These are phyloP conservation scores for Bostrychus sinensis DNA, from an alignment of 2,113 vertebrate species.

Conservation along the genomic window DNA sequence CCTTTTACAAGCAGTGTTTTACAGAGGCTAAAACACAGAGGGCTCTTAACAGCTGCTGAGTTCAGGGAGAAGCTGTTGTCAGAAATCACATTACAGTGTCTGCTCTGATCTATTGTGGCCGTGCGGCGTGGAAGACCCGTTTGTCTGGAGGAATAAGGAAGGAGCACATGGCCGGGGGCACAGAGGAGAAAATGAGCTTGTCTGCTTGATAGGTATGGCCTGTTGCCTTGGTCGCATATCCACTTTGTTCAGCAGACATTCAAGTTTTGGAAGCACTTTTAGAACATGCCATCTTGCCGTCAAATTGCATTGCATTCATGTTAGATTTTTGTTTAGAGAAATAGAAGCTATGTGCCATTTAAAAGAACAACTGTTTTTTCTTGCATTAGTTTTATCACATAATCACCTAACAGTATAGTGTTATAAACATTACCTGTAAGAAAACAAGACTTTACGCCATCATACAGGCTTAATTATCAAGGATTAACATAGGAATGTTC, in stretches of 20 bases:
- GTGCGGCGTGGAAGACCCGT: conserved; percentile 36
- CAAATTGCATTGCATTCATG: too few relatives aligned
- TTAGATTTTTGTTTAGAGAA: too few relatives aligned
- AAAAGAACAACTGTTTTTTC: too few relatives aligned
- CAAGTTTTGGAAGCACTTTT: conserved; percentile 55
- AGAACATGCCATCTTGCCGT: conserved; percentile 27
- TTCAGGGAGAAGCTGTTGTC: conserved; percentile 33
- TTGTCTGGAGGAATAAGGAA: conserved; percentile 52
- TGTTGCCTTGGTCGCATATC: conserved; percentile 63
- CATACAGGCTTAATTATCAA: too few relatives aligned
- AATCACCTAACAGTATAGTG: too few relatives aligned
- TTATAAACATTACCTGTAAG: too few relatives aligned
- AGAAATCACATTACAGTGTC: conserved; percentile 60
- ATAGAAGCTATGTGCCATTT: too few relatives aligned
- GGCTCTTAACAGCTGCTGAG: conserved; percentile 23
- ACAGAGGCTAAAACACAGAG: conserved; percentile 17
- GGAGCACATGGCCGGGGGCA: conserved; percentile 35
- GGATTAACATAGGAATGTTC: too few relatives aligned
- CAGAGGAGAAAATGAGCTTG: conserved; percentile 72
- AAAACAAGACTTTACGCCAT: too few relatives aligned
- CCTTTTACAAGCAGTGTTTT: conserved; percentile 14
- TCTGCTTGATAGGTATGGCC: conserved; percentile 72
- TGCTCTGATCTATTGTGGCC: conserved; percentile 51
- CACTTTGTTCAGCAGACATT: conserved; percentile 71
- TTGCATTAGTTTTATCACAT: too few relatives aligned